Base-by-base conservation (phyloP, 2,888 invertebrate species). In the Xestia c-nigrum region DNA sequence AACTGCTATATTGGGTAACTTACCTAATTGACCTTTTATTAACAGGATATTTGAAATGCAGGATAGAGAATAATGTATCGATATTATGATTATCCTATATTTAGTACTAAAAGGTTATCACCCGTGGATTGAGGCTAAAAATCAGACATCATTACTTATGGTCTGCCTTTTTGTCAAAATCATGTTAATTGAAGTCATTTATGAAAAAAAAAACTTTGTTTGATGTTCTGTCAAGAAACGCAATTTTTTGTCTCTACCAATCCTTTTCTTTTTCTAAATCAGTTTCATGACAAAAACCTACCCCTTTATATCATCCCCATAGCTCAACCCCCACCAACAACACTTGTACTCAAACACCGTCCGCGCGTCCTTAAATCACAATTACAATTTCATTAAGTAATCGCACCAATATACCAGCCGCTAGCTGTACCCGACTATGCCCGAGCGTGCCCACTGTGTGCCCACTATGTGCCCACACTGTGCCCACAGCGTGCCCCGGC, bases 361-460 rank as follows among this genome's bases (percentile, higher is more conserved):
- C n/a, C n/a, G n/a, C n/a, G n/a, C n/a, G n/a, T n/a, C 76, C 76
- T 73, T 85, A 85, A 88, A 88, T 89, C 86, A 87, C 87, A 88
- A 86, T 87, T 80, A 87, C 87, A 85, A 85, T 86, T 89, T 87
- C 86, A 89, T 89, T 89, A 89, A 78, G 73, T 86, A 85, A 87
- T 87, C 86, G 79, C 68, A 66, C 68, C 69, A 71, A 71, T 69
- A 55, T 75, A 72, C 63, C 70, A 61, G 38, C 12, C 47, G 40
- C 24, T 10, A 73, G 61, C 61, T 50, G 55, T 63, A 55, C 52
- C 68, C 57, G 10, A 64, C 24, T 64, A 57, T 52, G 66, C 74
- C 24, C 82, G 43, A 38, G 38, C 74, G 74, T 69, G 63, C 43
- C 63, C 68, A 55, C 50, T 50, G 52, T 24, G 57, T 66, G 64